Evolutionary conservation across 2,888 invertebrate species (phyloP).

Genomic region (Hyalella azteca): DNA sequence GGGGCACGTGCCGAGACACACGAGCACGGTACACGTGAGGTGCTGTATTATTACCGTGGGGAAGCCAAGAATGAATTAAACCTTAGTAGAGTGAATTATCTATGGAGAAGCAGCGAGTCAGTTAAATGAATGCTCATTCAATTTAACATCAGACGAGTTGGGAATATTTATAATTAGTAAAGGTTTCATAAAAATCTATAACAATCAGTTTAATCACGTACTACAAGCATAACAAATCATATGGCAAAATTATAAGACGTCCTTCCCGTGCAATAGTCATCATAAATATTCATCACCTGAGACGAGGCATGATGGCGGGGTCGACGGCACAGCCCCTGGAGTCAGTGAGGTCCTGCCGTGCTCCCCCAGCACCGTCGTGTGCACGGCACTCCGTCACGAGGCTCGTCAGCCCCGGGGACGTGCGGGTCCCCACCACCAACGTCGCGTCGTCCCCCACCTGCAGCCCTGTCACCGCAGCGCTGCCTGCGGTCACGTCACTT

Average conservation of each 20-base stretch:
- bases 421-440: slow-evolving; percentile 60
- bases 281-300: slow-evolving; percentile 61
- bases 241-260: too few species aligned
- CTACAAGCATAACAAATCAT: too few species aligned
- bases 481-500: slow-evolving; percentile 24
- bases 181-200: too few species aligned
- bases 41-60: slow-evolving; percentile 79
- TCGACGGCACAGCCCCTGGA: slow-evolving; percentile 78
- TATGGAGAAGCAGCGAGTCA: too few species aligned
- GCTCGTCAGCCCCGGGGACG: slow-evolving; percentile 69
- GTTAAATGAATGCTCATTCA: too few species aligned
- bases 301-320: slow-evolving; percentile 70
- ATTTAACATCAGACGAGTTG: too few species aligned
- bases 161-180: too few species aligned
- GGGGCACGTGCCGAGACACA: slow-evolving; percentile 77
- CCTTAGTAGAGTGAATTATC: too few species aligned
- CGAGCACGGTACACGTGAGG: slow-evolving; percentile 76
- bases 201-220: too few species aligned
- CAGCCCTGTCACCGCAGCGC: slow-evolving; percentile 55
- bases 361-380: slow-evolving; percentile 78
- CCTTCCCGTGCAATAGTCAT: too few species aligned
- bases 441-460: slow-evolving; percentile 60
- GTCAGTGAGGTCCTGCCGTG: slow-evolving; percentile 76
- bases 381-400: slow-evolving; percentile 78
- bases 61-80: too few species aligned